Evolutionary conservation across 2,888 invertebrate species (phyloP).

Genomic region (Celastrina argiolus): DNA sequence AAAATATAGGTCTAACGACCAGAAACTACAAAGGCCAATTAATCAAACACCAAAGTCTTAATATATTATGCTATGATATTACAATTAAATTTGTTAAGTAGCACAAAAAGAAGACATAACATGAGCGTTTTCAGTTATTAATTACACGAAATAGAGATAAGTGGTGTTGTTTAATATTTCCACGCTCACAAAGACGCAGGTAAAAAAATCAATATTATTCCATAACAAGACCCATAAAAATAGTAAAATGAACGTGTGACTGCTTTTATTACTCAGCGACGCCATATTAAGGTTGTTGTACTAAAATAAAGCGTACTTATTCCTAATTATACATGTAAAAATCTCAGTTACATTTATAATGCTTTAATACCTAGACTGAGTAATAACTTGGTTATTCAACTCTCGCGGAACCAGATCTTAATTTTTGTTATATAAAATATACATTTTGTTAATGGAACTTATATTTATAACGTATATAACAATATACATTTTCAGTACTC

Average conservation of each 20-base stretch:
- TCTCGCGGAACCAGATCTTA: background rate
- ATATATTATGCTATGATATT: too few relatives aligned
- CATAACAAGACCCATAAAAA: background rate
- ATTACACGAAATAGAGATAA: background rate
- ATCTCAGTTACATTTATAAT: background rate
- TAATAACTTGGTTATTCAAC: conserved; percentile 11
- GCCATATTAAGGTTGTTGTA: background rate
- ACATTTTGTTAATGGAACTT: too few relatives aligned
- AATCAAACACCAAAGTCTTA: too few relatives aligned
- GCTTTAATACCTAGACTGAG: background rate
- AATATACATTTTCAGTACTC: too few relatives aligned
- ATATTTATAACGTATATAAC: too few relatives aligned
- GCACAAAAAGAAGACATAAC: background rate
- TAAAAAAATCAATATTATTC: background rate
- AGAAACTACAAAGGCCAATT: too few relatives aligned
- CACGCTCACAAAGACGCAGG: background rate
- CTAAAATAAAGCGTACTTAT: background rate
- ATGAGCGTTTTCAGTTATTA: background rate
- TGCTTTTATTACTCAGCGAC: background rate
- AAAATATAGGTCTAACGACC: too few relatives aligned
- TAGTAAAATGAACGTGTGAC: background rate
- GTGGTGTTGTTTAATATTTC: background rate
- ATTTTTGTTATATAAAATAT: background rate
- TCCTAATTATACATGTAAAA: conserved; percentile 1
- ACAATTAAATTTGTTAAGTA: background rate